Evolutionary conservation across 2,113 vertebrate species (phyloP).

Genomic region (Marcusenius ussheri): DNA sequence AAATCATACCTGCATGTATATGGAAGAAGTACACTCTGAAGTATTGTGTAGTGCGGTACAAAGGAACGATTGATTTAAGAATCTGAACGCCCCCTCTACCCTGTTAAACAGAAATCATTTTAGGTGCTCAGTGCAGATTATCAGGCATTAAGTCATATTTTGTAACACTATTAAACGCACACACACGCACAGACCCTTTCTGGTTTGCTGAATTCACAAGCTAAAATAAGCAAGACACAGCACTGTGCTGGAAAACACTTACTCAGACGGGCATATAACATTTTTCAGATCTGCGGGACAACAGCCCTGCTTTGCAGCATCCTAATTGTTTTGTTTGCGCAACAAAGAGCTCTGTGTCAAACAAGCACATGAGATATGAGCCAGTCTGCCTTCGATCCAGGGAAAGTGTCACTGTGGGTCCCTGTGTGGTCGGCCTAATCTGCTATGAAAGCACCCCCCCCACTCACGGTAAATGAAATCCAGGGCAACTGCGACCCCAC

Average conservation of each 20-base stretch:
- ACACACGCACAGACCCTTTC: background rate
- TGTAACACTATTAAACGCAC: conserved; percentile 2
- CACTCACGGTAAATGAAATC: background rate
- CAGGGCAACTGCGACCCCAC: background rate
- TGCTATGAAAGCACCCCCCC: background rate
- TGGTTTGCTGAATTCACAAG: background rate
- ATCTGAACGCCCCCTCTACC: background rate
- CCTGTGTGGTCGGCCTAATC: background rate
- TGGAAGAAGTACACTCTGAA: background rate
- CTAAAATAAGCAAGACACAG: background rate
- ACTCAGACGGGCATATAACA: background rate
- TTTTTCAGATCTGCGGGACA: background rate
- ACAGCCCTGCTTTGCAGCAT: background rate
- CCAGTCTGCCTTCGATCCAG: background rate
- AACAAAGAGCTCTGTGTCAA: background rate
- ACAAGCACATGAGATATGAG: background rate
- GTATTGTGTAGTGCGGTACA: background rate
- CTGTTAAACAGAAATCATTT: background rate
- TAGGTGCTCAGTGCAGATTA: background rate
- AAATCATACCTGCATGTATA: background rate
- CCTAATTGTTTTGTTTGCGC: background rate
- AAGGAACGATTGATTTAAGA: background rate
- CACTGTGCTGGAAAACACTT: background rate
- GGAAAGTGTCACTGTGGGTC: background rate
- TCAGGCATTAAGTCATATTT: conserved; percentile 5